These are phyloP conservation scores for Dromius quadrimaculatus DNA, from an alignment of 2,888 invertebrate genomes.

Conservation along the genomic window DNA sequence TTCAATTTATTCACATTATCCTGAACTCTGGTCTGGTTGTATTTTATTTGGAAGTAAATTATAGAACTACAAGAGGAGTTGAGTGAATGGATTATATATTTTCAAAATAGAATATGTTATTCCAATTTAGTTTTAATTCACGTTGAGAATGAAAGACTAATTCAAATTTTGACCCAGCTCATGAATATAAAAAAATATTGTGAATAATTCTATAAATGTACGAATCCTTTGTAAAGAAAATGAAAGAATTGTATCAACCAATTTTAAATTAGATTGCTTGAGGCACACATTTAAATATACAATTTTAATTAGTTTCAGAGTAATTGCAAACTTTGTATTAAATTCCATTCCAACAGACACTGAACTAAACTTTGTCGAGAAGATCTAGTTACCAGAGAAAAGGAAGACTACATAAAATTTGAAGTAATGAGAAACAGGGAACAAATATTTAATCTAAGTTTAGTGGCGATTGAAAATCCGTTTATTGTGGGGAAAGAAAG, in stretches of 20 bases:
- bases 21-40: conserved; percentile 27
- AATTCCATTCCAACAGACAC: neutral
- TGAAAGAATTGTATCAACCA: too few relatives aligned
- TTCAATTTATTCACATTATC: conserved; percentile 42
- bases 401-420: conserved; percentile 12
- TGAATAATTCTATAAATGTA: neutral
- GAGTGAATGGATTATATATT: too few relatives aligned
- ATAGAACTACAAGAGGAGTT: too few relatives aligned
- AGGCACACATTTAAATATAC: neutral
- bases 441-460: conserved; percentile 35
- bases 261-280: too few relatives aligned
- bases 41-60: conserved; percentile 28
- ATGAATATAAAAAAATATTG: too few relatives aligned
- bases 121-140: too few relatives aligned
- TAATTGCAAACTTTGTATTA: conserved; percentile 19
- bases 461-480: conserved; percentile 13
- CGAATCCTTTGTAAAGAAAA: too few relatives aligned
- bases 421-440: conserved; percentile 29
- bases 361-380: conserved; percentile 16
- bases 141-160: too few relatives aligned
- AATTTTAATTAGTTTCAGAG: conserved; percentile 14
- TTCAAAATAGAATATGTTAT: neutral
- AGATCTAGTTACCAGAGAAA: neutral
- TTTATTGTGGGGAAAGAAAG: conserved; percentile 1
- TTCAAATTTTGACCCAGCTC: too few relatives aligned